These are phyloP conservation scores for Lerista edwardsae DNA, from an alignment of 2,797 vertebrate genomes.

Conservation along the genomic window DNA sequence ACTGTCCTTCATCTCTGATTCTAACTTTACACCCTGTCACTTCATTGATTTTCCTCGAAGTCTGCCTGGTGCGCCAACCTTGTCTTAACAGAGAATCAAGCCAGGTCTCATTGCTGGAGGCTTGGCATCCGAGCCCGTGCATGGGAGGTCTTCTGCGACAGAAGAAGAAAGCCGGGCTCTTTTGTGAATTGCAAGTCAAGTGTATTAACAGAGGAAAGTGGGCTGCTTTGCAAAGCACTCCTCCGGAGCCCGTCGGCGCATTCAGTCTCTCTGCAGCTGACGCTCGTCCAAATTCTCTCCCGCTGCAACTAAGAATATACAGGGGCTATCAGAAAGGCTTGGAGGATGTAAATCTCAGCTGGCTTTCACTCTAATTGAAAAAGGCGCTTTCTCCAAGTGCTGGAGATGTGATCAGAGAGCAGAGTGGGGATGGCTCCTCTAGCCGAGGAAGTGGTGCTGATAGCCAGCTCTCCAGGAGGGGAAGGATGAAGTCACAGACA, in stretches of 20 bases:
- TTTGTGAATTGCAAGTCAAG: conserved; percentile 42
- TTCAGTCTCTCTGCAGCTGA: conserved; percentile 36
- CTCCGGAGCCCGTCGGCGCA: background rate
- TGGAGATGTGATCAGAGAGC: conserved; percentile 57
- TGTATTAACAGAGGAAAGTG: conserved; percentile 33
- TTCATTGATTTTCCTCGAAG: conserved; percentile 21
- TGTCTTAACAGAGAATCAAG: conserved; percentile 17
- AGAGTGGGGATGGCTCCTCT: conserved; percentile 42
- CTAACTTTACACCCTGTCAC: background rate
- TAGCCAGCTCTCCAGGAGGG: conserved; percentile 68
- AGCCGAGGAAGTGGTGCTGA: conserved; percentile 68
- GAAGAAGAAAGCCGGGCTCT: background rate
- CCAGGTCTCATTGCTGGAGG: background rate
- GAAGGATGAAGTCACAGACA: conserved; percentile 71
- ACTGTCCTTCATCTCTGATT: background rate
- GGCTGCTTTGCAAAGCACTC: conserved; percentile 22
- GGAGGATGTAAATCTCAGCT: conserved; percentile 48
- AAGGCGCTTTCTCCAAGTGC: conserved; percentile 57
- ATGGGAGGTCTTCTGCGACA: conserved; percentile 26
- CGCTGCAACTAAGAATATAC: conserved; percentile 44
- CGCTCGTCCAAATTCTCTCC: conserved; percentile 46
- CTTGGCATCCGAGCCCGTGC: conserved; percentile 22
- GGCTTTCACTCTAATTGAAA: conserved; percentile 63
- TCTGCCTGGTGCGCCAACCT: background rate
- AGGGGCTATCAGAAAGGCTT: conserved; percentile 34